phyloP scores from a whole-genome alignment of 2,888 invertebrate genomes.

The Ormyrus pomaceus region DNA sequence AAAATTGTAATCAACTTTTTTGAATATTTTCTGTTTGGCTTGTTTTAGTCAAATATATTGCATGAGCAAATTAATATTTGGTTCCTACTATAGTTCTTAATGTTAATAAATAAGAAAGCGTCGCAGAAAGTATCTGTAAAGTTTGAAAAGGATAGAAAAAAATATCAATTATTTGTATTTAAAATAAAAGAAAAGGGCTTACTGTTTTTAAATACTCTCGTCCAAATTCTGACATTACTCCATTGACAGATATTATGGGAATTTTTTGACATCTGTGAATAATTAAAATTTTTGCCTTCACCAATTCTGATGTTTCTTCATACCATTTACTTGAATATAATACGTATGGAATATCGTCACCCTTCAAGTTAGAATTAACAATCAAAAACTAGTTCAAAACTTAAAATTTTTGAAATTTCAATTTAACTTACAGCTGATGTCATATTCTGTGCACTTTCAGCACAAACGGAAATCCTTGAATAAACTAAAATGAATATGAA shows the following conservation, averaged over 20 bases:
- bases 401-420: too few species aligned
- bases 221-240: slow-evolving; percentile 28
- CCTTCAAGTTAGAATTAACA: background rate
- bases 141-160: background rate
- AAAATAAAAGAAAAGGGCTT: background rate
- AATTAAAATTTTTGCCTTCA: slow-evolving; percentile 4
- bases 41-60: too few species aligned
- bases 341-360: background rate
- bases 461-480: slow-evolving; percentile 26
- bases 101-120: slow-evolving; percentile 39
- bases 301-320: background rate
- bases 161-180: background rate
- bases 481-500: slow-evolving; percentile 18
- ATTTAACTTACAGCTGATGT: slow-evolving; percentile 13
- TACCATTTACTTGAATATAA: slow-evolving; percentile 35
- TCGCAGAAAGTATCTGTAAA: slow-evolving; percentile 30
- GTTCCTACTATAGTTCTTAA: background rate
- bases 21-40: too few species aligned
- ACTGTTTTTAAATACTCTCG: slow-evolving; percentile 33
- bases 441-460: slow-evolving; percentile 38
- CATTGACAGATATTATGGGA: slow-evolving; percentile 28
- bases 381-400: too few species aligned
- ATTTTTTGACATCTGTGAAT: slow-evolving; percentile 34
- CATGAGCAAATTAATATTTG: too few species aligned
- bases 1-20: too few species aligned